phyloP scores from a whole-genome alignment of 1,140 invertebrate species.

The Brachionus manjavacas region DNA sequence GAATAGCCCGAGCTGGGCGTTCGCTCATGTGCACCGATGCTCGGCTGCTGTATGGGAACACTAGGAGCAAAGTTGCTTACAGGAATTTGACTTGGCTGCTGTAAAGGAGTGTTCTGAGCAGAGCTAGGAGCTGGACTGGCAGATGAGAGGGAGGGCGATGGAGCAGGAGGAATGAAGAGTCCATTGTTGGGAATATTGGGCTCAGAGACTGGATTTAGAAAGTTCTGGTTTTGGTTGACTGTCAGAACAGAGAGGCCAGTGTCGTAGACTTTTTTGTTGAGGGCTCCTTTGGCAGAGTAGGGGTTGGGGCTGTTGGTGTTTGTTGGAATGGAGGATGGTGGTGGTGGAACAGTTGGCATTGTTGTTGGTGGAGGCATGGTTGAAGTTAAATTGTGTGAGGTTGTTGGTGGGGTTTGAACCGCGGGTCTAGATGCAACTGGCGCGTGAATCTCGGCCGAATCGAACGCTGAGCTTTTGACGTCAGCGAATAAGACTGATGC shows the following conservation, averaged over 20 bases:
- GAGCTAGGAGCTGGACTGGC: background rate
- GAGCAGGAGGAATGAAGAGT: background rate
- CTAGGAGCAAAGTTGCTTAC: background rate
- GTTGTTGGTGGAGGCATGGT: background rate
- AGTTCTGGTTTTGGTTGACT: background rate
- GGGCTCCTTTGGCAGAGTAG: constrained; percentile 25
- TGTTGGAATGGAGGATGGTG: background rate
- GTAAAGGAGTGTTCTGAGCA: background rate
- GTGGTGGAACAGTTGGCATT: background rate
- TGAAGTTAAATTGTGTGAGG: background rate
- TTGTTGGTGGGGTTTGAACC: background rate
- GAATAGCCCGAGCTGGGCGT: background rate
- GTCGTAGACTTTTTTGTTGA: constrained; percentile 40
- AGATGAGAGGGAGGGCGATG: background rate
- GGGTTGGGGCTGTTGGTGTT: background rate
- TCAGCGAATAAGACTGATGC: background rate
- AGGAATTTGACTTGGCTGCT: background rate
- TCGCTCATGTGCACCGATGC: background rate
- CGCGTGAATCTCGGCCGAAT: background rate
- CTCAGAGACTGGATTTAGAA: background rate
- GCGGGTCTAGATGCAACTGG: background rate
- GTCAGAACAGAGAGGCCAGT: background rate
- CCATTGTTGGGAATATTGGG: background rate
- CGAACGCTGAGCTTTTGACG: background rate
- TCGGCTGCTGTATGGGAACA: background rate